These are phyloP conservation scores for Nesoenas mayeri DNA, from an alignment of 2,113 vertebrate genomes.

Conservation along the genomic window DNA sequence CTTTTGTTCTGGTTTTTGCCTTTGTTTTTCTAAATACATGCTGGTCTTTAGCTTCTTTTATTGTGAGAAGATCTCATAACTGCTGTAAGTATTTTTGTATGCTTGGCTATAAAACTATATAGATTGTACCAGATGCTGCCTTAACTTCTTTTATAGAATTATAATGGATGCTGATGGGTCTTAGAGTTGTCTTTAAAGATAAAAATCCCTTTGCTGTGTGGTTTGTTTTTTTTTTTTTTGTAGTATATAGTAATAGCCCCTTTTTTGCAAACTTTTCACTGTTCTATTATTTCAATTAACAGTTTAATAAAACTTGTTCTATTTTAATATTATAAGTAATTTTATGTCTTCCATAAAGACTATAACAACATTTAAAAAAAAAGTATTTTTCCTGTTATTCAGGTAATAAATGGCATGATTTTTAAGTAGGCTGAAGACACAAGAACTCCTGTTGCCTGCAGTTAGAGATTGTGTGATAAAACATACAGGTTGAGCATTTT, in stretches of 20 bases:
- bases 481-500: neutral
- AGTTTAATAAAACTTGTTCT: neutral
- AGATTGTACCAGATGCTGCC: slow-evolving; percentile 29
- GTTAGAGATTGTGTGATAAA: neutral
- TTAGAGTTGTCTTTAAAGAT: slow-evolving; percentile 25
- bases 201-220: neutral
- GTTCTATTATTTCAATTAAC: neutral
- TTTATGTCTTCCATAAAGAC: neutral
- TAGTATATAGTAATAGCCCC: neutral
- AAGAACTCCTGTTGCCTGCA: neutral
- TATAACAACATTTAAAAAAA: neutral
- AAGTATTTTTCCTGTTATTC: neutral
- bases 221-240: neutral
- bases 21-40: slow-evolving; percentile 8
- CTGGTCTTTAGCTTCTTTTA: slow-evolving; percentile 4
- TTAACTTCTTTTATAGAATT: slow-evolving; percentile 53
- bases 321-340: neutral
- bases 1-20: slow-evolving; percentile 4
- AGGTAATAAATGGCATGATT: neutral
- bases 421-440: neutral
- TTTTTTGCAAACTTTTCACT: neutral
- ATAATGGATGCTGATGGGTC: slow-evolving; percentile 26
- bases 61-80: neutral
- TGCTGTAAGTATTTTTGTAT: slow-evolving; percentile 26
- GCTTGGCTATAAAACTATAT: slow-evolving; percentile 39